Percentiles rank a stretch among this genome's conserved stretches.
Conservation (phyloP, 2,113 vertebrate species). For the Mastomys coucha region DNA sequence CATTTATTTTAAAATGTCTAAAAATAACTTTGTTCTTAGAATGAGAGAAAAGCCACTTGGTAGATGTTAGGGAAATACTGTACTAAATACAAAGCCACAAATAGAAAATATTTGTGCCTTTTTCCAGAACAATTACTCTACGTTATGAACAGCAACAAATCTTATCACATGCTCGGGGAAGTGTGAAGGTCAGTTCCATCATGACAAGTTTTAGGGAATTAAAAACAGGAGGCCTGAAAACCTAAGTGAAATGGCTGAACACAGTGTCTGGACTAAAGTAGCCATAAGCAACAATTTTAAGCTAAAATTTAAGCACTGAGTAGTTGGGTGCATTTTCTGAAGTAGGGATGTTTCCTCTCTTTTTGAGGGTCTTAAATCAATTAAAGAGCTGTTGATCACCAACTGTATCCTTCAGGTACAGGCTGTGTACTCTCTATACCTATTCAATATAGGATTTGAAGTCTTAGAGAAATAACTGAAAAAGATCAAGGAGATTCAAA, state of each 20-base stretch:
- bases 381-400: neutral
- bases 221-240: slow-evolving; percentile 26
- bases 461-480: neutral
- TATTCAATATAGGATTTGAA: neutral
- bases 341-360: neutral
- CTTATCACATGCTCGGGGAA: neutral
- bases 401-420: neutral
- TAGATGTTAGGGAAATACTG: neutral
- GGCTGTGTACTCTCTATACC: neutral
- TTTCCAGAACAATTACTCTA: neutral
- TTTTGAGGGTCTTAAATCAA: neutral
- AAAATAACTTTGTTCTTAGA: neutral
- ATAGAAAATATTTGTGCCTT: neutral
- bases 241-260: slow-evolving; percentile 23
- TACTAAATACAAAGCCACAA: neutral
- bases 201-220: slow-evolving; percentile 46
- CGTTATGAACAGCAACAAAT: slow-evolving; percentile 10
- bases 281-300: slow-evolving; percentile 2
- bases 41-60: neutral
- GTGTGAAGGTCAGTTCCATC: neutral
- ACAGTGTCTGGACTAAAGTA: slow-evolving; percentile 3
- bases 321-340: neutral
- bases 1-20: neutral
- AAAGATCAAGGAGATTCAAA: neutral
- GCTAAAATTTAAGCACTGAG: neutral